Conservation (phyloP, 2,113 vertebrate species). For the Puffinus mauretanicus region DNA sequence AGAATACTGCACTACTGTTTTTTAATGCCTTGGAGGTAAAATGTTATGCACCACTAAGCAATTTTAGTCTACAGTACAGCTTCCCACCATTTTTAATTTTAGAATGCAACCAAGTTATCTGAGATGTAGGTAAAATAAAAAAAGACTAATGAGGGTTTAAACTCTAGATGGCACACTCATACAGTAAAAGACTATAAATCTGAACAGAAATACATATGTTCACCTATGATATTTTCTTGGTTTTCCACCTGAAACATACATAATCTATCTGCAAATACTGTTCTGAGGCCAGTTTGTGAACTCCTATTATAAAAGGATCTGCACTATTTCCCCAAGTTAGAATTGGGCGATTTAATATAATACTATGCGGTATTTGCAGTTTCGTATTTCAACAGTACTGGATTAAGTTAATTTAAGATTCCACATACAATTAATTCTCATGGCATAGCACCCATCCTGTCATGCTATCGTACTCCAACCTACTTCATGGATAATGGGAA, state of each 20-base stretch:
- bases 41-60: neutral
- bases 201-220: neutral
- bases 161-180: slow-evolving; percentile 69
- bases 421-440: neutral
- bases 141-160: neutral
- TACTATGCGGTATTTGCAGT: neutral
- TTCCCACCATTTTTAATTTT: neutral
- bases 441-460: neutral
- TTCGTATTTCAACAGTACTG: neutral
- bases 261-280: neutral
- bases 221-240: neutral
- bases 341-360: neutral
- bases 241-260: neutral
- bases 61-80: neutral
- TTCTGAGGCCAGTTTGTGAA: neutral
- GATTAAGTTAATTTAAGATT: neutral
- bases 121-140: neutral
- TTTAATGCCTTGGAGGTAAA: neutral
- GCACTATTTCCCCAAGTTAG: neutral
- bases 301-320: neutral
- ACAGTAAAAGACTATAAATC: neutral
- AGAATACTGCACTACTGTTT: neutral
- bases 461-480: neutral
- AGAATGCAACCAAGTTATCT: neutral
- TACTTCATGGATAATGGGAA: neutral